Evolutionary conservation across 2,797 vertebrate species (phyloP).

Genomic region (Siniperca obscura): DNA sequence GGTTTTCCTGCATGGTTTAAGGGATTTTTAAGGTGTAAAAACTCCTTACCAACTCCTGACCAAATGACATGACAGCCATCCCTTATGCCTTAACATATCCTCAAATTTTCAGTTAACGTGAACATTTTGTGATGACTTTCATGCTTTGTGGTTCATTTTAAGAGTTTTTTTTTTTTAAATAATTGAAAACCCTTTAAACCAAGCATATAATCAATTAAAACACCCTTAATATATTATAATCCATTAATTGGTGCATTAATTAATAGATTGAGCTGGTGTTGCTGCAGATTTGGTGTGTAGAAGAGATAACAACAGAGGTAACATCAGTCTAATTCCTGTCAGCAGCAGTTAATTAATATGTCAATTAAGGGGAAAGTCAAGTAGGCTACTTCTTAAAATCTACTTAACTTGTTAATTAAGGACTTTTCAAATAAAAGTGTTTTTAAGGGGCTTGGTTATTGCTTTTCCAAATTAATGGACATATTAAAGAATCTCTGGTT

Average conservation of each 20-base stretch:
- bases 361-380: not conserved
- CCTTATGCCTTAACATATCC: not conserved
- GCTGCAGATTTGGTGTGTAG: not conserved
- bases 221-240: not conserved
- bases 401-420: not conserved
- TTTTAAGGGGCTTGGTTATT: not conserved
- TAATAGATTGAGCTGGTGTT: not conserved
- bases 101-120: not conserved
- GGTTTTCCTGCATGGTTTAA: not conserved
- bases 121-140: not conserved
- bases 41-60: not conserved
- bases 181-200: not conserved
- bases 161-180: too few species aligned
- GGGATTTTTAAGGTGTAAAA: not conserved
- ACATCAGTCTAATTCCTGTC: not conserved
- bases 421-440: not conserved
- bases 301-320: not conserved
- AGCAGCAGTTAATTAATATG: not conserved
- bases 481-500: not conserved
- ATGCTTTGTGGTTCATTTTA: not conserved
- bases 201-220: not conserved
- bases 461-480: not conserved
- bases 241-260: not conserved
- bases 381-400: not conserved
- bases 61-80: not conserved